Evolutionary conservation across 2,797 vertebrate genomes (phyloP), one percentile per base, ranked within the genome.

Genomic region (Pelobates cultripes): DNA sequence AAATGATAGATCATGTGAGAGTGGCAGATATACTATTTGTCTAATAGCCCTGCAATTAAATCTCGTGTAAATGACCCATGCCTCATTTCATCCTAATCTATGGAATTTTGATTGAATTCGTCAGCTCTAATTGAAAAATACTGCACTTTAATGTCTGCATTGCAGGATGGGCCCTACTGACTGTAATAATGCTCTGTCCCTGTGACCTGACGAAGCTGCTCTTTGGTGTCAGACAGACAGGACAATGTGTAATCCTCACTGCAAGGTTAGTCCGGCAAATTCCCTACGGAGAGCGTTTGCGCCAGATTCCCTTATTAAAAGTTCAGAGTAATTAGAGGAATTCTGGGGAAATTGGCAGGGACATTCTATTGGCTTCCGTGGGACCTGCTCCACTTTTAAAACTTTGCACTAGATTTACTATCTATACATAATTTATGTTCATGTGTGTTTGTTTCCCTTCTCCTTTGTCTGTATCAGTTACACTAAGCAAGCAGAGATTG

Each of bases 21-120:
- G 94, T 94, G 96, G 93, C 93, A 93, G 96, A 96, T 95, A 96
- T 94, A 96, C 97, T 97, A 97, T 97, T 98, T 98, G 96, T 98
- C 97, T 99, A 98, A 99, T 99, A 97, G 97, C 95, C 95, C 96
- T 96, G 96, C 97, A 97, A 99, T 99, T 98, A 98, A 97, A 98
- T 93, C 94, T 94, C 95, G 95, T 97, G 97, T 97, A 97, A 99
- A 98, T 96, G 97, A 97, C 96, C 96, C 97, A 94, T 93, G 97
- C 96, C 97, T 97, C 97, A 96, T 98, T 97, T 96, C 95, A 94
- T 97, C 96, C 96, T 97, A 97, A 98, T 98, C 97, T 98, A 97
- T 97, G 96, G 96, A 98, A 95, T 95, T 98, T 98, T 97, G 97
- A 98, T 98, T 98, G 96, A 97, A 99, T 98, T 98, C 97, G 97